A percentile compares a stretch with the other conserved stretches of the same genome.
Conservation (phyloP, 2,113 vertebrate species). For the Pelecanus crispus region DNA sequence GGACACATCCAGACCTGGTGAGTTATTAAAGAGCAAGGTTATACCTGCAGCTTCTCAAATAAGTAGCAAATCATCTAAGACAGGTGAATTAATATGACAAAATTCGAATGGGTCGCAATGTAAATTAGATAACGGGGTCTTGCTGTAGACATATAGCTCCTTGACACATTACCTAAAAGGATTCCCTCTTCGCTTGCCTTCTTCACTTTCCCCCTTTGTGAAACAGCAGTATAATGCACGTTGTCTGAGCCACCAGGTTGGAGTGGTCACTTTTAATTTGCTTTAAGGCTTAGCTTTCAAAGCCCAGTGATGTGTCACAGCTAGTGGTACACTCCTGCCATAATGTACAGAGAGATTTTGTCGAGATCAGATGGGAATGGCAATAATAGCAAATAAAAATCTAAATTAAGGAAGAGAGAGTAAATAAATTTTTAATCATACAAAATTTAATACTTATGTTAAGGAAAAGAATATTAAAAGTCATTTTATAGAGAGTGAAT, state of each 20-base stretch:
- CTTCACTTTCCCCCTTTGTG: not conserved
- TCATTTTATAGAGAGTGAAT: constrained; percentile 74
- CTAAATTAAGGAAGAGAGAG: constrained; percentile 67
- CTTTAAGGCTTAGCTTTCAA: constrained; percentile 43
- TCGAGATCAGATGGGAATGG: constrained; percentile 42
- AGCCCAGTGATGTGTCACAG: not conserved
- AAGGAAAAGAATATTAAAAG: constrained; percentile 79
- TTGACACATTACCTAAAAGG: not conserved
- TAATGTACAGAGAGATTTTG: constrained; percentile 20
- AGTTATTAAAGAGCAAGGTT: not conserved
- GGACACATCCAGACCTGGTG: not conserved
- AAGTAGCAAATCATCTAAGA: not conserved
- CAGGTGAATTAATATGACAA: not conserved
- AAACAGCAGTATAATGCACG: not conserved
- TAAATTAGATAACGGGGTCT: not conserved
- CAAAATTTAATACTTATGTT: constrained; percentile 76
- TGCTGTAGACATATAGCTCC: not conserved
- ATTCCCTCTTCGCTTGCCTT: not conserved
- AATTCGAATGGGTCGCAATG: not conserved
- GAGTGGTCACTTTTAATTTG: constrained; percentile 47
- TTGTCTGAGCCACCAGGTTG: not conserved
- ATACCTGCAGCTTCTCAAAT: not conserved
- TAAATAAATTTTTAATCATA: constrained; percentile 78
- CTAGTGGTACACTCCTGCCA: not conserved
- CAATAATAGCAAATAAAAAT: constrained; percentile 66